Base-by-base conservation (phyloP, 2,113 vertebrate species). In the Pyrgilauda ruficollis region DNA sequence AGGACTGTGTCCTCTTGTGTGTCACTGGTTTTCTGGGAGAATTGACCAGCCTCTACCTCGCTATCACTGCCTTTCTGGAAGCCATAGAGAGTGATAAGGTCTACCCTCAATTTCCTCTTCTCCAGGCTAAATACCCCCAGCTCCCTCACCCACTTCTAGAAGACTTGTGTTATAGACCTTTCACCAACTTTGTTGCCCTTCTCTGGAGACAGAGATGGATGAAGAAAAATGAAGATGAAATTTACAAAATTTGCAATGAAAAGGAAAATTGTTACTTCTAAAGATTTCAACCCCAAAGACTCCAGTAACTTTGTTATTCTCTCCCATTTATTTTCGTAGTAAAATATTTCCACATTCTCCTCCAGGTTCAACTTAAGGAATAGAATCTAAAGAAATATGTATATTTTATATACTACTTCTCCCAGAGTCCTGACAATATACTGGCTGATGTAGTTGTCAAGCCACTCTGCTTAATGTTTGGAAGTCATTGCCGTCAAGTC, bases 31-130 rank as follows among this genome's bases (percentile, higher is more conserved):
- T 35, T 52, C 27, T 56, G 30, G 13, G 13, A 72, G 15, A 87
- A 47, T 5, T 55, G 41, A n/a, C 15, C 4, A 0, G 39, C 7
- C 10, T 28, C 11, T n/a, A 6, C 28, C 28, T 13, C 3, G 1
- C 49, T 55, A 12, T 31, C 17, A 14, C 15, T 8, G 4, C 47
- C 13, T 63, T 63, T 47, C 35, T 41, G 41, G 49, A 30, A 70
- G 9, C 33, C 9, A 11, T 15, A 53, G 33, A 46, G 23, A 39
- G 26, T 0, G 0, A n/a, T 47, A 31, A 79, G 9, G 5, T 56
- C 26, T 43, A 14, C 6, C 24, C 21, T 47, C 41, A 63, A 55
- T n/a, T 47, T 79, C 11, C 16, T 70, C 43, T 41, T 78, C 24
- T 70, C 13, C 30, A 41, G 11, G 16, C 10, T n/a, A n/a, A 78